phyloP scores from a whole-genome alignment of 2,113 vertebrate species.

The Gobio gobio region DNA sequence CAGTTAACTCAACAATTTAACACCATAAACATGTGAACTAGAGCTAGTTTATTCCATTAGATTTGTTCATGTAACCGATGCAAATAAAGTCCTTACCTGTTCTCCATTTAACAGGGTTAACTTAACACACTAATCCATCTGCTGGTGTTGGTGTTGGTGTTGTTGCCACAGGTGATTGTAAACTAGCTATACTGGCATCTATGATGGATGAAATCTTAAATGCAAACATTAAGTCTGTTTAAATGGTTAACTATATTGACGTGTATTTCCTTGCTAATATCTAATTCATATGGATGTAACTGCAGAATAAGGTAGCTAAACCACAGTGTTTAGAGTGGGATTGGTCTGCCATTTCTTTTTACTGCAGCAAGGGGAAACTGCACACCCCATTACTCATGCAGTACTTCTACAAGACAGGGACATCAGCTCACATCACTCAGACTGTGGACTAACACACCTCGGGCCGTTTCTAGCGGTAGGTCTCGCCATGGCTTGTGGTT shows the following conservation, averaged over 20 bases:
- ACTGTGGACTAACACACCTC: slow-evolving; percentile 25
- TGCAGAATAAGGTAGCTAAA: slow-evolving; percentile 11
- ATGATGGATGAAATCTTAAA: too few relatives aligned
- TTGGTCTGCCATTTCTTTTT: slow-evolving; percentile 34
- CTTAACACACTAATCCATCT: not conserved
- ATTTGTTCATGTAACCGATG: not conserved
- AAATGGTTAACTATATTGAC: not conserved
- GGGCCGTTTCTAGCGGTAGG: slow-evolving; percentile 7
- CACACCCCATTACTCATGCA: slow-evolving; percentile 45
- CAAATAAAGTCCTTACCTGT: not conserved
- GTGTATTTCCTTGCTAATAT: slow-evolving; percentile 26
- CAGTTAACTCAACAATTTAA: not conserved
- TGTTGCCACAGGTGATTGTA: not conserved
- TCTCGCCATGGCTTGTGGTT: slow-evolving; percentile 9
- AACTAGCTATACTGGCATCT: not conserved
- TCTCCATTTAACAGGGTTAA: not conserved
- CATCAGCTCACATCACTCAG: slow-evolving; percentile 34
- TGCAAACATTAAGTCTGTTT: not conserved
- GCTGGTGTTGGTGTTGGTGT: not conserved
- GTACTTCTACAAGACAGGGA: slow-evolving; percentile 45
- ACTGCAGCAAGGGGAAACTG: slow-evolving; percentile 42
- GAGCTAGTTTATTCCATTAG: not conserved
- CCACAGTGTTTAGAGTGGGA: slow-evolving; percentile 28
- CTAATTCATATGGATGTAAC: slow-evolving; percentile 36
- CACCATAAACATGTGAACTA: too few relatives aligned